phyloP scores from a whole-genome alignment of 2,113 vertebrate genomes.

The Apeltes quadracus region DNA sequence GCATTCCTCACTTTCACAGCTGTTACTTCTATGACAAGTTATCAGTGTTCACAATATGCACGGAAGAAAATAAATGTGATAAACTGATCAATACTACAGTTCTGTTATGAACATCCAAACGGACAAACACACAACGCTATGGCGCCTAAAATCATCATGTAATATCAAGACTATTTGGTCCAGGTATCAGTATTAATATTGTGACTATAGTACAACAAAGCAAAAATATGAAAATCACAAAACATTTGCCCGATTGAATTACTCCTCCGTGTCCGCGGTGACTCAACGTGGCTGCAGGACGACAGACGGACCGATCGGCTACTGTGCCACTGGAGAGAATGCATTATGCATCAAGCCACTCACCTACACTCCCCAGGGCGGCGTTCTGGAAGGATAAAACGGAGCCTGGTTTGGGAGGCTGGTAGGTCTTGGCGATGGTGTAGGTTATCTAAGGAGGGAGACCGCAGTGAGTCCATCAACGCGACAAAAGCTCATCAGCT shows the following conservation, averaged over 20 bases:
- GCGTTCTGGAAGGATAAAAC: conserved; percentile 82
- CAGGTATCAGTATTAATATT: neutral
- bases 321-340: neutral
- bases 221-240: neutral
- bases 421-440: conserved; percentile 85
- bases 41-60: conserved; percentile 17
- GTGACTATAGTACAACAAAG: neutral
- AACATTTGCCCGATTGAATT: neutral
- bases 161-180: neutral
- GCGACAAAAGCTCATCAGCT: conserved; percentile 56
- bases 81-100: neutral
- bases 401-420: conserved; percentile 79
- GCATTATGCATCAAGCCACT: conserved; percentile 25
- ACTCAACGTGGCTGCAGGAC: neutral
- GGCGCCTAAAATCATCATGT: neutral
- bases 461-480: conserved; percentile 46
- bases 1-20: conserved; percentile 33
- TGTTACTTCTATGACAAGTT: conserved; percentile 29
- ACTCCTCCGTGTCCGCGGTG: neutral
- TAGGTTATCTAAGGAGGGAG: conserved; percentile 80
- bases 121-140: neutral
- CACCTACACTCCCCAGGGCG: conserved; percentile 83
- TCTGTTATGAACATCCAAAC: neutral
- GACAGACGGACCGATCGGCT: too few species aligned
- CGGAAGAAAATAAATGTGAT: neutral